Evolutionary conservation across 2,113 vertebrate species (phyloP).

Genomic region (Ophiodon elongatus): DNA sequence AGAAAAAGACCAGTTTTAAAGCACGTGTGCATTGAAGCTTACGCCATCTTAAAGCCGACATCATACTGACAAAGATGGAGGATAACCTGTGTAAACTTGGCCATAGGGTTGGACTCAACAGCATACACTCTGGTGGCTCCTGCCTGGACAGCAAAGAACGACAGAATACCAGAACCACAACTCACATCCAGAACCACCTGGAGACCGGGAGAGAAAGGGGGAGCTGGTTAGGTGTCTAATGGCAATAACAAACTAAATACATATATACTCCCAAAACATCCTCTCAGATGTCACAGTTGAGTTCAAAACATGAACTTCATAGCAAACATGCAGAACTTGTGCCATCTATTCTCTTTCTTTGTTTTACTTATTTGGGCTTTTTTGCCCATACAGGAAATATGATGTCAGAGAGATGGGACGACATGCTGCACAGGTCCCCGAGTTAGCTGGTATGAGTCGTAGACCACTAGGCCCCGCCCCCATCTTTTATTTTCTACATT

Average conservation of each 20-base stretch:
- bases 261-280: background rate
- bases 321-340: no score
- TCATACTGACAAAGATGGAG: background rate
- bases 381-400: background rate
- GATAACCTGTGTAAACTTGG: conserved; percentile 82
- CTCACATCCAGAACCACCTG: conserved; percentile 88
- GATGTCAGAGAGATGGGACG: background rate
- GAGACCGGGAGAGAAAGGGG: conserved; percentile 33
- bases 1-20: background rate
- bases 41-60: background rate
- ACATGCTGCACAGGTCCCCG: background rate
- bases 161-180: conserved; percentile 87
- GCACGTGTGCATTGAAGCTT: background rate
- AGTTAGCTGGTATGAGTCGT: background rate
- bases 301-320: background rate
- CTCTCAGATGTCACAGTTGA: background rate
- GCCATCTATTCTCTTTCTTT: background rate
- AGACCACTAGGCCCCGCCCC: background rate
- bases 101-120: conserved; percentile 83
- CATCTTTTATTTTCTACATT: background rate
- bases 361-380: background rate
- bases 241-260: background rate
- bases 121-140: conserved; percentile 86
- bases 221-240: background rate
- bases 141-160: conserved; percentile 87